These are phyloP conservation scores for Poeciliopsis turneri DNA, from an alignment of 2,797 vertebrate genomes.

Conservation along the genomic window DNA sequence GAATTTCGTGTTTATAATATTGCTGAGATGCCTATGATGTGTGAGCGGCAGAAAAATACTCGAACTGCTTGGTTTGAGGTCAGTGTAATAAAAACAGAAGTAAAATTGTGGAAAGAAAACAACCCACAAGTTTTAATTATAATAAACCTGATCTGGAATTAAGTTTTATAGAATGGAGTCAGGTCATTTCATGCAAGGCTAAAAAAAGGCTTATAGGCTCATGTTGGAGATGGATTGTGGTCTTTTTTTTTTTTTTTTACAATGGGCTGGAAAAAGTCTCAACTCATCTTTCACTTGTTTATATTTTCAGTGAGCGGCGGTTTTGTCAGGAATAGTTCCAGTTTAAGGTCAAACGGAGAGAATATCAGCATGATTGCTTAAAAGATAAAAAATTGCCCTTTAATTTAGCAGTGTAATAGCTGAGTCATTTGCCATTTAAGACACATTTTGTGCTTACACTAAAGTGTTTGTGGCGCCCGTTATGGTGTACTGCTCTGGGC, in stretches of 20 bases:
- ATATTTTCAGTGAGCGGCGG: not conserved
- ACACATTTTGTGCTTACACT: not conserved
- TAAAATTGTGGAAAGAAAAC: not conserved
- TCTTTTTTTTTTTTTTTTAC: not conserved
- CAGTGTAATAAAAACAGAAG: not conserved
- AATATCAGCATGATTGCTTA: not conserved
- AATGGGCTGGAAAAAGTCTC: not conserved
- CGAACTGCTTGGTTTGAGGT: not conserved
- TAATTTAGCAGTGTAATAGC: not conserved
- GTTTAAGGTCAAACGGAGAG: not conserved
- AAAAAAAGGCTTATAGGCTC: not conserved
- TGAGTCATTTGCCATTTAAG: not conserved
- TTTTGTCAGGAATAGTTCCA: not conserved
- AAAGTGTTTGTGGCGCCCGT: not conserved
- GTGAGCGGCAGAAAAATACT: conserved; percentile 4
- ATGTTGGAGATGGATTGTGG: not conserved
- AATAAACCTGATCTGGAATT: not conserved
- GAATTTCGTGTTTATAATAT: not conserved
- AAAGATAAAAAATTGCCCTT: not conserved
- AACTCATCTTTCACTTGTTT: not conserved
- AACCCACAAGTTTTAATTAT: not conserved
- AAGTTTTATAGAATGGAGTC: not conserved
- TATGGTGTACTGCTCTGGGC: not conserved
- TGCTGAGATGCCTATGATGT: not conserved
- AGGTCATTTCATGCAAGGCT: not conserved